Evolutionary conservation across 2,888 invertebrate species (phyloP).

Genomic region (Mamestra brassicae): DNA sequence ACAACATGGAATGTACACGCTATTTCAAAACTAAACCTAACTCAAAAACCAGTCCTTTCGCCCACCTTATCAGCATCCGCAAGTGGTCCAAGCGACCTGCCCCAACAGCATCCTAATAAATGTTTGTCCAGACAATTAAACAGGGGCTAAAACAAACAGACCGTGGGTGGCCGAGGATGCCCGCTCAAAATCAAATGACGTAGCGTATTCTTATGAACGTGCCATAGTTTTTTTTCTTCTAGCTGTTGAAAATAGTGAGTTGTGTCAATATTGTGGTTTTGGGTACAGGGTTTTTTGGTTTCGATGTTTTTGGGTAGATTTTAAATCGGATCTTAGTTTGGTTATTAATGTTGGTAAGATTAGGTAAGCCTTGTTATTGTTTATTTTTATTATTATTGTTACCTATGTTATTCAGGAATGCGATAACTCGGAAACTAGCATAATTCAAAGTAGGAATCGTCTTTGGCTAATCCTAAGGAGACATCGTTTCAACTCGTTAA

Average conservation of each 20-base stretch:
- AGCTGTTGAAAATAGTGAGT: conserved; percentile 58
- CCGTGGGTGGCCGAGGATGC: conserved; percentile 81
- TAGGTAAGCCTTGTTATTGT: neutral
- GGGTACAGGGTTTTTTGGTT: conserved; percentile 24
- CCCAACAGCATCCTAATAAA: conserved; percentile 79
- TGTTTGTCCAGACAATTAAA: conserved; percentile 88
- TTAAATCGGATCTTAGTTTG: neutral
- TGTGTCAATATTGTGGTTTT: conserved; percentile 60
- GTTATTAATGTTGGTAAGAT: neutral
- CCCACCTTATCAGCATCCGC: conserved; percentile 36
- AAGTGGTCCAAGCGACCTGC: conserved; percentile 70
- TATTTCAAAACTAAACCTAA: neutral
- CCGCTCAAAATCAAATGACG: conserved; percentile 74
- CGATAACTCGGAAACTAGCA: no score
- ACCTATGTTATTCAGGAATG: no score
- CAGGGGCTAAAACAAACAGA: conserved; percentile 79
- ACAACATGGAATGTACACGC: neutral
- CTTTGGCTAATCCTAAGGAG: no score
- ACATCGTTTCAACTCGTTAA: no score
- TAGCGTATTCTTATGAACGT: conserved; percentile 71
- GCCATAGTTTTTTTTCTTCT: conserved; percentile 52
- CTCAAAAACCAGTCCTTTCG: neutral
- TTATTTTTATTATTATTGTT: no score
- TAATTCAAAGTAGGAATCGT: no score
- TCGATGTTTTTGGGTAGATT: conserved; percentile 6